Base-by-base conservation (phyloP, 2,797 vertebrate genomes). In the Rhabdophis nuchalis region DNA sequence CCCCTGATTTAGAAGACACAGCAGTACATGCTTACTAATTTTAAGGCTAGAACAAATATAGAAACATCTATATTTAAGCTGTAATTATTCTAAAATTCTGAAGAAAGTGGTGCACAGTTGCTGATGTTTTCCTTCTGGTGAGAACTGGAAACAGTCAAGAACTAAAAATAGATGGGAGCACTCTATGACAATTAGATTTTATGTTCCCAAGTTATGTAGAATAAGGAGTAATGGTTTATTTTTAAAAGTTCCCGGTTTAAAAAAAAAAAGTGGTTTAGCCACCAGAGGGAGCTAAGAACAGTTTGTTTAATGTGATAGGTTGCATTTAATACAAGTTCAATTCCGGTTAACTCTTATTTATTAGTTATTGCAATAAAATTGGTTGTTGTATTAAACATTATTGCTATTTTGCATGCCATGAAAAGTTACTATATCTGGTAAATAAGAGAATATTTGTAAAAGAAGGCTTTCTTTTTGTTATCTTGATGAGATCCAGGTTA, bases 101-200 rank as follows among this genome's bases (percentile, higher is more conserved):
- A 12, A 92, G 89, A 88, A 93, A 29, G 58, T 9, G 12, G 60
- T 93, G 82, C 85, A 11, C 54, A 92, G 86, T 86, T 93, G 64
- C 88, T 90, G 85, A 92, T 91, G 5, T 18, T 86, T 54, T 92
- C 86, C 89, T 94, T 91, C 90, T 94, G 86, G 89, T 95, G 92
- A 58, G 54, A 86, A 87, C 16, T 54, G 27, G 58, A 60, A 92
- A 95, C 58, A 91, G 50, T 10, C 58, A 90, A 53, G 57, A 60
- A 27, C 89, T 94, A 95, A 96, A 94, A 92, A 95, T 93, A 95
- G 93, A 90, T 89, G 27, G 90, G 93, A 90, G 46, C 72, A 61
- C 92, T 93, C 93, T 92, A 89, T 89, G 82, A 94, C 61, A 86
- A 41, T 92, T 90, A 68, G 27, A 56, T 77, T 89, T 93, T 87